These are phyloP conservation scores for Watsonalla binaria DNA, from an alignment of 2,888 invertebrate species.

Conservation along the genomic window DNA sequence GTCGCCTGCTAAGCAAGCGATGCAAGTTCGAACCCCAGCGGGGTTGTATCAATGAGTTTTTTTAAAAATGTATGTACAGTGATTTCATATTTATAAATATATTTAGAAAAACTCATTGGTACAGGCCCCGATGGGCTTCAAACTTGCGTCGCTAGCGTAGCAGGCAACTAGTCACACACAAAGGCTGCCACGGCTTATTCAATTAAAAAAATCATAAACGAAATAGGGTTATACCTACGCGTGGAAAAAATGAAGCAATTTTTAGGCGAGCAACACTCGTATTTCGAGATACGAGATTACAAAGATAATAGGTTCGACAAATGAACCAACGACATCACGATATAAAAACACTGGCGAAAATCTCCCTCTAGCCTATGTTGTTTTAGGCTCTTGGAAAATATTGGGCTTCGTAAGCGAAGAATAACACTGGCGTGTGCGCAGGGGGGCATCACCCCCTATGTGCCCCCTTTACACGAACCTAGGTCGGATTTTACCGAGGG, in stretches of 20 bases:
- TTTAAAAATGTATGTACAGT: not conserved
- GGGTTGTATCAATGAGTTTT: not conserved
- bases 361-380: constrained; percentile 42
- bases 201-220: not conserved
- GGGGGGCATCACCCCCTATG: constrained; percentile 3
- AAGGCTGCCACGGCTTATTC: no score
- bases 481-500: no score
- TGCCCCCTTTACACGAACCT: not conserved
- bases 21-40: no score
- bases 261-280: constrained; percentile 12
- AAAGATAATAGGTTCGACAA: constrained; percentile 44
- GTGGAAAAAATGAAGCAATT: constrained; percentile 7
- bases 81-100: no score
- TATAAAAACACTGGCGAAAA: constrained; percentile 47
- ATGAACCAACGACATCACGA: constrained; percentile 42
- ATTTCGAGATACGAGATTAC: constrained; percentile 12
- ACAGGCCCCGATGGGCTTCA: no score
- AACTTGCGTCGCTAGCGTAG: no score
- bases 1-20: no score
- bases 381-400: constrained; percentile 65
- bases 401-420: constrained; percentile 59
- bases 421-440: constrained; percentile 44
- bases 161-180: no score
- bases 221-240: no score
- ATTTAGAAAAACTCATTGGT: no score